Percentiles rank a stretch among this genome's conserved stretches.
These are phyloP conservation scores for Drusus annulatus DNA, from an alignment of 1,140 invertebrate genomes.

Conservation along the genomic window DNA sequence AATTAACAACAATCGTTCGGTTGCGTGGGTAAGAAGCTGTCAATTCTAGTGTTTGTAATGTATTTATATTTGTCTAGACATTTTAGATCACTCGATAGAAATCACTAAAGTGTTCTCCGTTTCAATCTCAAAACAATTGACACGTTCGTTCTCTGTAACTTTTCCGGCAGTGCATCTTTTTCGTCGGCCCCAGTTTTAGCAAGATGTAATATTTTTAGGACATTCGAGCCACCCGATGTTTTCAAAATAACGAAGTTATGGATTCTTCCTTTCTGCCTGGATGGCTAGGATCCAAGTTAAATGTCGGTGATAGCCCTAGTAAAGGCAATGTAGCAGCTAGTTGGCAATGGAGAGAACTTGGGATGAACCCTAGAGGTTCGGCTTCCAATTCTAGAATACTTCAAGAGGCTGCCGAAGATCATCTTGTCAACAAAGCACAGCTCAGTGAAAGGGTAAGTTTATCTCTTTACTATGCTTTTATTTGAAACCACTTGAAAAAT, in stretches of 20 bases:
- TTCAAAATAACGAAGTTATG: constrained; percentile 30
- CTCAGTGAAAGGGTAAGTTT: constrained; percentile 69
- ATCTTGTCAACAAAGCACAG: constrained; percentile 70
- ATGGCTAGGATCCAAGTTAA: constrained; percentile 33
- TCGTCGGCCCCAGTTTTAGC: neutral
- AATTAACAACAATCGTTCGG: constrained; percentile 30
- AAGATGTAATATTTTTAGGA: constrained; percentile 26
- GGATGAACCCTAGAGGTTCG: constrained; percentile 45
- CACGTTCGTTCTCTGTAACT: neutral
- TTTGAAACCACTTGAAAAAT: too few relatives aligned
- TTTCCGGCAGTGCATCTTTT: neutral
- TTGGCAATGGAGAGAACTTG: constrained; percentile 50
- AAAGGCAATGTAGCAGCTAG: constrained; percentile 43
- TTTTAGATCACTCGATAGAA: constrained; percentile 10
- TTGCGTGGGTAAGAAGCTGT: constrained; percentile 28
- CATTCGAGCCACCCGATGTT: constrained; percentile 28
- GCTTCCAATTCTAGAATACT: constrained; percentile 61
- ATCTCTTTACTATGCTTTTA: too few relatives aligned
- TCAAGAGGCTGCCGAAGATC: constrained; percentile 71
- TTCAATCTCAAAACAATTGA: neutral
- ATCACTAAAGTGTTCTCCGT: neutral
- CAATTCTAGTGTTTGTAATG: constrained; percentile 28
- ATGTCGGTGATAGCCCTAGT: constrained; percentile 18
- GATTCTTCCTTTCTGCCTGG: constrained; percentile 26
- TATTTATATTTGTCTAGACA: constrained; percentile 16